These are phyloP conservation scores for Progne subis DNA, from an alignment of 2,113 vertebrate species.

Conservation along the genomic window DNA sequence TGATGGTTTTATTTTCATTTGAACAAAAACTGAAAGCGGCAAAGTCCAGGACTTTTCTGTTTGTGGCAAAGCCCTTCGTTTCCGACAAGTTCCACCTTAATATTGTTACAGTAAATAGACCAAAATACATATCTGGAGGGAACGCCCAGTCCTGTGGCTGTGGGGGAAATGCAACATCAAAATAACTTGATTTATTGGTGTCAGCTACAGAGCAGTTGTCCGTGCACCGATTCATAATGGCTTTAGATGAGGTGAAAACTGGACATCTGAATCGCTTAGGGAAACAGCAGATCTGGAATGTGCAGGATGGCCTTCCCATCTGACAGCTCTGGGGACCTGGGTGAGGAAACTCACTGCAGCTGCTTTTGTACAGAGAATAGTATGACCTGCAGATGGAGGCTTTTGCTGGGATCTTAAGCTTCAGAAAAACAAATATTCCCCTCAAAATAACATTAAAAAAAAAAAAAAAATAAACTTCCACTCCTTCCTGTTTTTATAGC, in stretches of 20 bases:
- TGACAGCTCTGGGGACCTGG: constrained; percentile 48
- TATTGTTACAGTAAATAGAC: background rate
- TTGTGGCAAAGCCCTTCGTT: background rate
- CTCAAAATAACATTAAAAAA: constrained; percentile 73
- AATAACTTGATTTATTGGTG: constrained; percentile 12
- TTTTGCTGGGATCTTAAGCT: constrained; percentile 66
- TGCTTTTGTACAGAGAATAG: constrained; percentile 50
- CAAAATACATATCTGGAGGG: background rate
- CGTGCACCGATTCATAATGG: background rate
- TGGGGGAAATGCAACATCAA: background rate
- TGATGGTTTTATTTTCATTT: background rate
- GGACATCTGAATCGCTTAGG: background rate
- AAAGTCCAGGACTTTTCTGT: background rate
- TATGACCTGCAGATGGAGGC: constrained; percentile 70
- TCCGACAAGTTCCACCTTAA: background rate
- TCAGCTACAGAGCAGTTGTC: background rate
- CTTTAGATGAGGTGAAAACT: background rate
- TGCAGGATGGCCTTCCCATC: constrained; percentile 15
- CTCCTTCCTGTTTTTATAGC: constrained; percentile 81
- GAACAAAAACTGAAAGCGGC: background rate
- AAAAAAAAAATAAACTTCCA: constrained; percentile 71
- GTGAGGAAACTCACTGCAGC: constrained; percentile 59
- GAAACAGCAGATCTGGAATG: constrained; percentile 11
- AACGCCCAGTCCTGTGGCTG: background rate
- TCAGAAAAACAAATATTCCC: constrained; percentile 77